A percentile compares a stretch with the other conserved stretches of the same genome.
phyloP scores from a whole-genome alignment of 2,888 invertebrate genomes.

The Dicycla oo region DNA sequence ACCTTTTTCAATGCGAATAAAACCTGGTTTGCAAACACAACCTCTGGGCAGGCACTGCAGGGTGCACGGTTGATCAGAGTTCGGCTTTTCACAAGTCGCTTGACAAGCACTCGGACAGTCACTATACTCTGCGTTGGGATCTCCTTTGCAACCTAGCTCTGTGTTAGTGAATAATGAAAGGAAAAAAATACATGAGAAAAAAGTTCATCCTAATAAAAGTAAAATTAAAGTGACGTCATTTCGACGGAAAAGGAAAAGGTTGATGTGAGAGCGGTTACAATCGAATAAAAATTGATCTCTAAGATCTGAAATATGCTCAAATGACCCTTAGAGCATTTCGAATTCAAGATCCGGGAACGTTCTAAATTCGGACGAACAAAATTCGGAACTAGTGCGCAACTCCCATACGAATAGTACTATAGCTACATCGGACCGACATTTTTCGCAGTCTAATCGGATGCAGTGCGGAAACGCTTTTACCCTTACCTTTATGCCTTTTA shows the following conservation, averaged over 20 bases:
- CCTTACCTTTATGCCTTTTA: no score
- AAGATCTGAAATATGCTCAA: background rate
- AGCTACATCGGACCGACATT: background rate
- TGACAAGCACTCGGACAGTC: constrained; percentile 64
- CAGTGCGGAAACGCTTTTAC: background rate
- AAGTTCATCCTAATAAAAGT: background rate
- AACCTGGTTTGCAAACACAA: constrained; percentile 56
- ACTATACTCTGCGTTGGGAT: constrained; percentile 65
- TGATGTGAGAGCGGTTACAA: background rate
- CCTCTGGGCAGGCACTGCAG: constrained; percentile 19
- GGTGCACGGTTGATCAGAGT: constrained; percentile 28
- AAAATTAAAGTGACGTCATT: background rate
- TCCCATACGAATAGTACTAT: background rate
- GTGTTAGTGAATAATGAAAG: background rate
- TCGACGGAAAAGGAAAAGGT: background rate
- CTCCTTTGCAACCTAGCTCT: constrained; percentile 61
- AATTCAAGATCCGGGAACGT: no score
- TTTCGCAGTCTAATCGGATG: background rate
- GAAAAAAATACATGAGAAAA: background rate
- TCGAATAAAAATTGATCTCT: no score
- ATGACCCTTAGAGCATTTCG: background rate
- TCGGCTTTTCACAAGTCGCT: constrained; percentile 60
- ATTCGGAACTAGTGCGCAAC: no score
- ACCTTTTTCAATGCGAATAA: constrained; percentile 51
- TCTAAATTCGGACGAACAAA: no score